phyloP scores from a whole-genome alignment of 2,888 invertebrate genomes.

The Argyra leucocephala region DNA sequence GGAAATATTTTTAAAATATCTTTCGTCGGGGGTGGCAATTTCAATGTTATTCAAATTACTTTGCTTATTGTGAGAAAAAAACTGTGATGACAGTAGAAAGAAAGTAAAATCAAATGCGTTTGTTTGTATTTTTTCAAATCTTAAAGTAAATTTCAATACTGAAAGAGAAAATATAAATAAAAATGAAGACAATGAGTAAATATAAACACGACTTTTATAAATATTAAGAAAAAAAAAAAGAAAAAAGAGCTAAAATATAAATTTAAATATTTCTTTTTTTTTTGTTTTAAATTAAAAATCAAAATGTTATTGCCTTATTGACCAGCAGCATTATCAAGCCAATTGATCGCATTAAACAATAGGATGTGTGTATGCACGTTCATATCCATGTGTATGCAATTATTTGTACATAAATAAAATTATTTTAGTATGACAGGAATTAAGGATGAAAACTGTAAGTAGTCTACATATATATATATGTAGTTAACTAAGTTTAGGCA shows the following conservation, averaged over 20 bases:
- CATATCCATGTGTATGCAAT: too few relatives aligned
- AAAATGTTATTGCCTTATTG: too few relatives aligned
- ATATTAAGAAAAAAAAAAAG: neutral
- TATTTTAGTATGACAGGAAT: too few relatives aligned
- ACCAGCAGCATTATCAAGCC: too few relatives aligned
- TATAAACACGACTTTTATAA: slow-evolving; percentile 1
- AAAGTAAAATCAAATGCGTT: neutral
- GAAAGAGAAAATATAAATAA: slow-evolving; percentile 2
- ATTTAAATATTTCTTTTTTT: too few relatives aligned
- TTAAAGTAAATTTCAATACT: neutral
- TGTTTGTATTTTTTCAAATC: neutral
- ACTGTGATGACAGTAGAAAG: neutral
- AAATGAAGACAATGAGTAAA: neutral
- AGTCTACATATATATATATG: too few relatives aligned
- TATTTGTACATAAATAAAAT: too few relatives aligned
- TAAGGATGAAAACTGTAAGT: too few relatives aligned
- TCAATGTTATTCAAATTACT: neutral
- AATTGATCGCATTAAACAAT: too few relatives aligned
- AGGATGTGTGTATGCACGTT: too few relatives aligned
- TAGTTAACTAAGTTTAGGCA: too few relatives aligned
- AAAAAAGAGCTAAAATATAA: neutral
- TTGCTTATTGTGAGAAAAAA: neutral
- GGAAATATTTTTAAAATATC: neutral
- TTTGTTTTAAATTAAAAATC: too few relatives aligned
- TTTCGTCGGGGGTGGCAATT: neutral